Evolutionary conservation across 92 coral and sea anemone genomes (phyloP).

Genomic region (Muricea muricata): DNA sequence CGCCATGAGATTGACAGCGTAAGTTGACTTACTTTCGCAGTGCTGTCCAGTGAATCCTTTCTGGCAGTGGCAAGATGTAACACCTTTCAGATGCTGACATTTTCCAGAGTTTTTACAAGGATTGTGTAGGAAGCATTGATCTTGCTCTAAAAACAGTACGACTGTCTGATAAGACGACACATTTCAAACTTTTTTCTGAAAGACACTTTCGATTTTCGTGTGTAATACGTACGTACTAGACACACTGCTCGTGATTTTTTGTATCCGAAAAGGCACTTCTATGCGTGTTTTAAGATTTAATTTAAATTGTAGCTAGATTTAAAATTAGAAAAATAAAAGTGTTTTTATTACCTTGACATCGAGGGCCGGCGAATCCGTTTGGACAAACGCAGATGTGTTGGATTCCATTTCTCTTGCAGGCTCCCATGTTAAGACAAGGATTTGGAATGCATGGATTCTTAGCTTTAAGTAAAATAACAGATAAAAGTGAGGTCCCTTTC

Average conservation of each 20-base stretch:
- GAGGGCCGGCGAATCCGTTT: conserved; percentile 82
- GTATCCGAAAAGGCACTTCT: no score
- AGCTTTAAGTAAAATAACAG: conserved; percentile 32
- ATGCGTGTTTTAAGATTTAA: no score
- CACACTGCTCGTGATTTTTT: no score
- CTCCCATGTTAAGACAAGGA: conserved; percentile 86
- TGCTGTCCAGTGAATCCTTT: conserved; percentile 79
- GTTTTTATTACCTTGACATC: conserved; percentile 81
- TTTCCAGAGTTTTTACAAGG: conserved; percentile 70
- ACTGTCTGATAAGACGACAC: no score
- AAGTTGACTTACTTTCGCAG: conserved; percentile 87
- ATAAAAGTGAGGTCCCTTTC: neutral
- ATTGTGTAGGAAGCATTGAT: conserved; percentile 30
- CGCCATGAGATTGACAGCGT: no score
- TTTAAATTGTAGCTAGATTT: no score
- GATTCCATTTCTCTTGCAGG: conserved; percentile 83
- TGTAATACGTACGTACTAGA: no score
- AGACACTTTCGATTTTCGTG: no score
- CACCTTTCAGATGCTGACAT: conserved; percentile 35
- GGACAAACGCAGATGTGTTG: conserved; percentile 78
- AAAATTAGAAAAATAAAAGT: no score
- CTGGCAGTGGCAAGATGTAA: conserved; percentile 70
- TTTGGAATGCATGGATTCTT: conserved; percentile 81
- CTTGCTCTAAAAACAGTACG: conserved; percentile 40
- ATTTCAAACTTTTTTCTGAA: no score